Evolutionary conservation across 1,140 invertebrate species (phyloP), one percentile per base, ranked within the genome.

Genomic region (Drosophila novamexicana): DNA sequence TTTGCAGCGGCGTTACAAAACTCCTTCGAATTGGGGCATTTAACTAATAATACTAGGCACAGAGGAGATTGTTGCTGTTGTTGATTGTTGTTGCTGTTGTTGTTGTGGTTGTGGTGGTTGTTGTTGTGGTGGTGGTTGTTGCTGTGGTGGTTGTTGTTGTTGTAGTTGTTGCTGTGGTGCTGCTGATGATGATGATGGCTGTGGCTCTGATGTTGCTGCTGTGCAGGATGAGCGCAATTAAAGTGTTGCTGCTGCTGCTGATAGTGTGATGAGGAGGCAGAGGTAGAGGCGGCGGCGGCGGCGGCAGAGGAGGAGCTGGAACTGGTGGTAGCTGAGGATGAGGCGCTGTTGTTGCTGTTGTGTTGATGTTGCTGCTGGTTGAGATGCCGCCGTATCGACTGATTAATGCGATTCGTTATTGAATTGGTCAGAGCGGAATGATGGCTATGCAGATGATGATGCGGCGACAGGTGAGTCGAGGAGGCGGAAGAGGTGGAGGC

Each of bases 11-110:
- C 90, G 81, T 91, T 92, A 91, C 91, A 92, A 85, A 92, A 92
- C 86, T 92, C 91, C 79, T 92, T 92, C 64, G 91, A 92, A 92
- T 92, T 92, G 68, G 91, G 91, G 79, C 91, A 92, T 92, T 92
- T 92, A 91, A 92, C 91, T 91, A 92, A 92, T 92, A 92, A 92
- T 92, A 92, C 91, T 91, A 92, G 91, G 86, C 91, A 92, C 88
- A 92, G 79, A 80, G 91, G 91, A 88, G 91, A 91, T 86, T 91
- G 85, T 91, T 91, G 88, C 70, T 79, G 88, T 80, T 90, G 84
- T 47, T 83, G 80, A 6, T 50, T 78, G 66, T 52, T 45, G 42
- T 8, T 45, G 42, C 5, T 45, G 40, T 7, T 75, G 65, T 52
- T 84, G 78, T 50, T 81, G 69, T 22, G 75, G 73, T 6, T 65